Evolutionary conservation across 2,888 invertebrate genomes (phyloP).

Genomic region (Pemphredon lugubris): DNA sequence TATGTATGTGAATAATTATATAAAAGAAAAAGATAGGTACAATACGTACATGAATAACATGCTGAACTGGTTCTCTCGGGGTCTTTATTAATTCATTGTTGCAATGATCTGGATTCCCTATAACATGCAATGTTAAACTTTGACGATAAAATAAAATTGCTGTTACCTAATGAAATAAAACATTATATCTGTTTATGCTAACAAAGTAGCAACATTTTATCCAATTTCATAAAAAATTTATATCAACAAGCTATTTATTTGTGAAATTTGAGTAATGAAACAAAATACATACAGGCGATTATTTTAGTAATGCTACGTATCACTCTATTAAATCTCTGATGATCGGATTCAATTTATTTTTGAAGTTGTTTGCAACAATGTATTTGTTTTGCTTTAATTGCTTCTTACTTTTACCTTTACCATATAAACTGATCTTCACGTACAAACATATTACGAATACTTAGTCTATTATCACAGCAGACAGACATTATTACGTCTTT

Average conservation of each 20-base stretch:
- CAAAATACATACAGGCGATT: background rate
- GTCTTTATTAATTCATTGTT: constrained; percentile 61
- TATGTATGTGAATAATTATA: background rate
- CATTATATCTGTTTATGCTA: background rate
- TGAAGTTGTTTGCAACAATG: background rate
- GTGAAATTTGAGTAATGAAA: no score
- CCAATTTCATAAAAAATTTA: no score
- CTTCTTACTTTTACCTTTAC: no score
- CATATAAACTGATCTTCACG: constrained; percentile 8
- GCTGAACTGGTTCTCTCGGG: constrained; percentile 49
- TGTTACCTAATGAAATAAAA: background rate
- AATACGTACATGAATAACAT: constrained; percentile 56
- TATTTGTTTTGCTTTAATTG: no score
- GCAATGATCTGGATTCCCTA: constrained; percentile 56
- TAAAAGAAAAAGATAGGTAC: background rate
- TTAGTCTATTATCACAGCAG: background rate
- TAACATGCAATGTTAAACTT: constrained; percentile 5
- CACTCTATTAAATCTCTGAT: background rate
- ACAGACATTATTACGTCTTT: background rate
- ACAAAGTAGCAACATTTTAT: background rate
- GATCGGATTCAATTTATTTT: background rate
- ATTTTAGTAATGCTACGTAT: background rate
- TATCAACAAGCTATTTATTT: no score
- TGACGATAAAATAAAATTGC: background rate
- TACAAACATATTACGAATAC: background rate